phyloP scores from a whole-genome alignment of 2,113 vertebrate genomes.

The Paedocypris sp. region DNA sequence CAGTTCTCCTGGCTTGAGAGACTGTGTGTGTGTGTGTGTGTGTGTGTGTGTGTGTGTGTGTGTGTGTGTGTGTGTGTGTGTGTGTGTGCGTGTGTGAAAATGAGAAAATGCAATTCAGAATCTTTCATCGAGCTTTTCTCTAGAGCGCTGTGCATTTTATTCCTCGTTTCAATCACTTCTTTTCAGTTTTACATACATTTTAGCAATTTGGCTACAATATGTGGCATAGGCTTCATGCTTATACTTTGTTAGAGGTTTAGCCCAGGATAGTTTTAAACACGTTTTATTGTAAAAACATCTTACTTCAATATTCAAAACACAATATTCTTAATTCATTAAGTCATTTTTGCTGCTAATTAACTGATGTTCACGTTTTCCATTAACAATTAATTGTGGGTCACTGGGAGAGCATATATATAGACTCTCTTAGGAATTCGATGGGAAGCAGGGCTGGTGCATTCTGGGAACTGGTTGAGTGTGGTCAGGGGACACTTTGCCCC shows the following conservation, averaged over 20 bases:
- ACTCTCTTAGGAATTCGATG: constrained; percentile 7
- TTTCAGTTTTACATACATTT: no score
- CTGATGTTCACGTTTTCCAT: neutral
- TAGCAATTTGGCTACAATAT: no score
- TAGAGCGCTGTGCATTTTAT: no score
- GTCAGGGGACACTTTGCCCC: constrained; percentile 7
- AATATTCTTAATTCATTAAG: no score
- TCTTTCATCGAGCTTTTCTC: no score
- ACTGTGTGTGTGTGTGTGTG: neutral
- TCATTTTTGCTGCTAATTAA: neutral
- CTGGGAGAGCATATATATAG: constrained; percentile 4
- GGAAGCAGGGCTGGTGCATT: constrained; percentile 2
- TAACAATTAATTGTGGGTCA: constrained; percentile 26
- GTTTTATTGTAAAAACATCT: no score
- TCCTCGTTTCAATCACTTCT: no score
- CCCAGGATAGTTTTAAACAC: no score
- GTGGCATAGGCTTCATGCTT: no score
- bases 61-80: neutral
- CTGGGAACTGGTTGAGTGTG: neutral
- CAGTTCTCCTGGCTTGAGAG: no score
- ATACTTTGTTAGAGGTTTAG: no score
- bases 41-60: neutral
- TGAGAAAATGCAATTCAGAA: no score
- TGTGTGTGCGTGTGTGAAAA: neutral
- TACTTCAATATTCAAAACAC: neutral